Evolutionary conservation across 2,888 invertebrate species (phyloP), one percentile per base, ranked within the genome.

Genomic region (Gymnosoma rotundatum): DNA sequence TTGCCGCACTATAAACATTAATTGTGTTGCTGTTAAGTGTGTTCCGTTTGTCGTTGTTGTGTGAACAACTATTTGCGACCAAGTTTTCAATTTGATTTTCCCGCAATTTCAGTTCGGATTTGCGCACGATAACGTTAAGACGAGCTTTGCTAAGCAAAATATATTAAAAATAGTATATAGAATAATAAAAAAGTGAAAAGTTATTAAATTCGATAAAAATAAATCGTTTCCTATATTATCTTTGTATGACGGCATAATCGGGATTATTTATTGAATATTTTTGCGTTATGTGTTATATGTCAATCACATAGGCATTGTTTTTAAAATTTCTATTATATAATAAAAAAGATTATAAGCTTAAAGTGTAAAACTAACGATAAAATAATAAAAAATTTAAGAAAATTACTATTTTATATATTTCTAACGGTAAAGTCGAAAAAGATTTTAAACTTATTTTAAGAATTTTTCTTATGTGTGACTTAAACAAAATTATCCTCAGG

Each of bases 51-150:
- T 63, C 69, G 70, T 25, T 73, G 18, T 58, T 85, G 83, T 60
- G 45, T 83, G 69, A 70, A 74, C 80, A 79, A 79, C 72, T 79
- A 79, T 79, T 75, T 79, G 86, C 78, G 85, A 73, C 74, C 79
- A 83, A 83, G 80, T 86, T 85, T 86, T 89, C 90, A 88, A 89
- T 88, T 89, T 88, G 89, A 88, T 89, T 91, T 91, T 87, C 89
- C 88, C 88, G 89, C 91, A 88, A 90, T 90, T 87, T 91, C 87
- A 91, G 92, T 92, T 91, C 89, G 89, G 90, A 91, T 91, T 91
- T 91, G 90, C 90, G 90, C 90, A 90, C 90, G 89, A 89, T 89
- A 89, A 90, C 89, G 90, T 89, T 89, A 90, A 90, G 92, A 89
- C 89, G 90, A 83, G 90, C 89, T 88, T 90, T 90, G 83, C 83